phyloP scores from a whole-genome alignment of 2,888 invertebrate species.

The Cephus pygmeus region DNA sequence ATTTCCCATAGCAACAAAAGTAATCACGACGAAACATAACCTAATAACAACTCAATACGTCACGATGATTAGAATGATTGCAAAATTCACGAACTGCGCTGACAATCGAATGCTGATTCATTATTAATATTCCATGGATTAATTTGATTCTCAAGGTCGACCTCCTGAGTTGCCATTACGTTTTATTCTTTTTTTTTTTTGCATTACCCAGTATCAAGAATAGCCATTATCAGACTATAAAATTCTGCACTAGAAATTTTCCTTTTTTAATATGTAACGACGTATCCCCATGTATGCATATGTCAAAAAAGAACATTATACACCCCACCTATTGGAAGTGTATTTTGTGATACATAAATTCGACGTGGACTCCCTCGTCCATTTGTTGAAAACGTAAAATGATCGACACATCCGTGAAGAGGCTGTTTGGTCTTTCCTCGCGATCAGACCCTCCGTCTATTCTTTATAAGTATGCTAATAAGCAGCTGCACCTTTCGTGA shows the following conservation, averaged over 20 bases:
- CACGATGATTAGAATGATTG: not conserved
- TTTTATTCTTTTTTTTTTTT: not conserved
- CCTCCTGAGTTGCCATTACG: not conserved
- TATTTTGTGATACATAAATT: not conserved
- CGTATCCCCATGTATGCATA: not conserved
- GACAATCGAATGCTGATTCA: not conserved
- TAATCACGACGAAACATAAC: not conserved
- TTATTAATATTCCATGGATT: not conserved
- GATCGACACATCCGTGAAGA: not conserved
- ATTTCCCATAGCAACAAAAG: not conserved
- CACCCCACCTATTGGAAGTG: not conserved
- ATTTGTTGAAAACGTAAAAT: not conserved
- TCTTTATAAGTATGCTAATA: constrained; percentile 65
- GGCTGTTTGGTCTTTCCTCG: not conserved
- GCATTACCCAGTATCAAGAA: not conserved
- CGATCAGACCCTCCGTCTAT: not conserved
- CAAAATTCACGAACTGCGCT: not conserved
- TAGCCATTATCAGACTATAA: not conserved
- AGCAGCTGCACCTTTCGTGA: constrained; percentile 58
- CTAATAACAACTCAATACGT: not conserved
- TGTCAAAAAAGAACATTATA: not conserved
- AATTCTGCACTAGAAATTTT: not conserved
- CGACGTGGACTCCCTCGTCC: not conserved
- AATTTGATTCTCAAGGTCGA: not conserved
- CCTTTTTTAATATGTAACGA: too few relatives aligned